Evolutionary conservation across 2,797 vertebrate genomes (phyloP).

Genomic region (Avahi laniger): DNA sequence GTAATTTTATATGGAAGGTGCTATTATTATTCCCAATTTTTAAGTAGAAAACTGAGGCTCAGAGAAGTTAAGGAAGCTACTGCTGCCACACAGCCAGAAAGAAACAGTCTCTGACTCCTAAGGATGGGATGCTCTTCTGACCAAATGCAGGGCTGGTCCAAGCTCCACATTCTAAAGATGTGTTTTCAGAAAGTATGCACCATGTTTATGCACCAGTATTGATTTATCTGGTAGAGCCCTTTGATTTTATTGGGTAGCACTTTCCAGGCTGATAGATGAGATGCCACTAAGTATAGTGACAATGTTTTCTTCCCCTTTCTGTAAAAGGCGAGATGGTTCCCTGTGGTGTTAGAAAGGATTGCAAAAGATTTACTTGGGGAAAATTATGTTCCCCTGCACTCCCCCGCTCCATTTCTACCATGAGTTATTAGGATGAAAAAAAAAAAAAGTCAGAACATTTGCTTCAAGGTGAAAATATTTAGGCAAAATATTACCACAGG

Average conservation of each 20-base stretch:
- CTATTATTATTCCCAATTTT: not conserved
- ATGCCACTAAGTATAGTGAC: not conserved
- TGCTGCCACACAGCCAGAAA: not conserved
- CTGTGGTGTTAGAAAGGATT: conserved; percentile 53
- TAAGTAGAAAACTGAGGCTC: not conserved
- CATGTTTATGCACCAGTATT: conserved; percentile 28
- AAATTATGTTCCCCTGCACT: conserved; percentile 25
- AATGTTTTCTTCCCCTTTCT: conserved; percentile 50
- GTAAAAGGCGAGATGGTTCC: conserved; percentile 49
- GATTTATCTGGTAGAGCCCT: conserved; percentile 60
- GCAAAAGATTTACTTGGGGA: conserved; percentile 57
- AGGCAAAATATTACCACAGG: conserved; percentile 53
- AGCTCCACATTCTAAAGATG: not conserved
- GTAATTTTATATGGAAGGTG: not conserved
- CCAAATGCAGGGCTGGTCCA: not conserved
- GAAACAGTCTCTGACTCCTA: not conserved
- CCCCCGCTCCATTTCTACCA: conserved; percentile 8
- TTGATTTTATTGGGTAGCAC: conserved; percentile 63
- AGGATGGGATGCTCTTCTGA: not conserved
- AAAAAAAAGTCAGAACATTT: conserved; percentile 45
- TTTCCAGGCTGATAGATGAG: conserved; percentile 52
- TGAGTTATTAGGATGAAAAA: conserved; percentile 53
- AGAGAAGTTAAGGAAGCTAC: not conserved
- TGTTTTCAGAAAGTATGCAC: conserved; percentile 30
- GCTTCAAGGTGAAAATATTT: conserved; percentile 72